Base-by-base conservation (phyloP, 1,140 invertebrate genomes). In the Chelonus insularis region DNA sequence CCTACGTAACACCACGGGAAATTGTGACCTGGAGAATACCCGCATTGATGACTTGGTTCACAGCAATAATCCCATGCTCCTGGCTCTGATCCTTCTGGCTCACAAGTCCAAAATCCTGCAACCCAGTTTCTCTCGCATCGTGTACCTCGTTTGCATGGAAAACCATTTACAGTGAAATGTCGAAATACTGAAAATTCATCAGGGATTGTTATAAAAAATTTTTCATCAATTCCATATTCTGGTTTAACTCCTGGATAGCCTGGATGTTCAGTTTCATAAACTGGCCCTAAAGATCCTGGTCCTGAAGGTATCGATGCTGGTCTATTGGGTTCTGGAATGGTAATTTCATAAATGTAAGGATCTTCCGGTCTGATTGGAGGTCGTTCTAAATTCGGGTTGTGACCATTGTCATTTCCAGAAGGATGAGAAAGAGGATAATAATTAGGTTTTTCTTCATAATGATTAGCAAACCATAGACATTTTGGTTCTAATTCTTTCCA, bases 1-100 rank as follows among this genome's bases (percentile, higher is more conserved):
- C 91, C 91, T 2, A 93, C 91, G 74, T 90, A 90, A 72, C 91
- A 92, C 90, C 90, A 92, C 52, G 88, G 89, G 75, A 91, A 91
- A 60, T 84, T 81, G 68, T 87, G 90, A 56, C 90, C 91, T 70
- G 88, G 85, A 21, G 90, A 91, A 71, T 88, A 91, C n/a, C 91
- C 91, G 72, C 91, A 93, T 14, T 87, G 86, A 73, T 92, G 89
- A 50, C 85, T 85, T n/a, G 89, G 88, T 51, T 88, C 84, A 69
- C 91, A 93, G 66, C 91, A 93, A 68, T 92, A 93, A 72, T 92
- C 90, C 91, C 90, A 92, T 32, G 86, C 81, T 65, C 87, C 87
- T 2, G 84, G 74, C 66, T 88, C 87, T 1, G 85, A 83, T 11
- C 86, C 88, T 64, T 92, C 90, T 1, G 88, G 84, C 66, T 91